These are phyloP conservation scores for Reticulitermes speratus DNA, from an alignment of 1,140 invertebrate genomes.

Conservation along the genomic window DNA sequence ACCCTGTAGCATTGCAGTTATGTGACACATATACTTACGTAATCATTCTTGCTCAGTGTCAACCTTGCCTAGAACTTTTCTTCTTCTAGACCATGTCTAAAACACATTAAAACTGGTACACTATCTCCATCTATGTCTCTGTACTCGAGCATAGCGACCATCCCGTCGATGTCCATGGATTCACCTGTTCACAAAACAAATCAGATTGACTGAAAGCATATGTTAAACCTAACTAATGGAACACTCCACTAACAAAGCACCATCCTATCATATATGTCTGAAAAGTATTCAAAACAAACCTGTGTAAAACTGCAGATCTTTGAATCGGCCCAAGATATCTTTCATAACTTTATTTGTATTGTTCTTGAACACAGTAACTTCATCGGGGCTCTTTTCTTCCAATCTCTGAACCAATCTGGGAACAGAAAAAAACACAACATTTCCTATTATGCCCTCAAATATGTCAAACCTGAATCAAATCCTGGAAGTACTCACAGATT, in stretches of 20 bases:
- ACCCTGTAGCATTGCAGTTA: no score
- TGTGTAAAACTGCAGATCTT: conserved; percentile 92
- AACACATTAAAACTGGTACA: conserved; percentile 88
- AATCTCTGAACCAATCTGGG: conserved; percentile 77
- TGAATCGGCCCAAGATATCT: conserved; percentile 86
- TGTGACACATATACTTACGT: neutral
- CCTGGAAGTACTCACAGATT: conserved; percentile 36
- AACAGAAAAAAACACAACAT: conserved; percentile 41
- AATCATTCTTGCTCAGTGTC: neutral
- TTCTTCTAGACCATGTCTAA: conserved; percentile 92
- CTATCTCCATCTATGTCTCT: conserved; percentile 81
- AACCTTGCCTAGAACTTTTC: conserved; percentile 78
- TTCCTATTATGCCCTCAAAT: conserved; percentile 28
- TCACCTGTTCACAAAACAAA: conserved; percentile 62
- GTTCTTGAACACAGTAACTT: conserved; percentile 85
- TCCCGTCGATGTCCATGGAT: conserved; percentile 90
- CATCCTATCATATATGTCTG: neutral
- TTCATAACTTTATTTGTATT: conserved; percentile 97
- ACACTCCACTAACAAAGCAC: neutral
- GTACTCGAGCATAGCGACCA: conserved; percentile 92
- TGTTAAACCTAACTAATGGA: neutral
- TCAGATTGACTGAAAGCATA: neutral
- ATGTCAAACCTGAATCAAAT: conserved; percentile 41
- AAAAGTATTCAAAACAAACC: conserved; percentile 45
- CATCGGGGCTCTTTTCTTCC: conserved; percentile 73